These are phyloP conservation scores for Ochropleura leucogaster DNA, from an alignment of 2,888 invertebrate genomes.

Conservation along the genomic window DNA sequence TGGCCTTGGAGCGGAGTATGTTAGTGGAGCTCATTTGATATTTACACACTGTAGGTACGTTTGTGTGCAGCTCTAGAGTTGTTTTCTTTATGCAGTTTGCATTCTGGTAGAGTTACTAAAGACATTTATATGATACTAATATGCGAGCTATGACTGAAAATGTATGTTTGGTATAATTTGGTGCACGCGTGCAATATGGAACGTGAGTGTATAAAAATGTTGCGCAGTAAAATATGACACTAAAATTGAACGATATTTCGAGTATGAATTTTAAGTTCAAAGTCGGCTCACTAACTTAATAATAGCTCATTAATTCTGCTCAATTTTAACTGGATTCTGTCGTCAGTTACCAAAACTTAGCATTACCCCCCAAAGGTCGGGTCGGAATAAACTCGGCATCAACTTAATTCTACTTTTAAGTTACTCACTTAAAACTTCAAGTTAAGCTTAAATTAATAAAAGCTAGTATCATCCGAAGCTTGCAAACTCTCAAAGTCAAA, in stretches of 20 bases:
- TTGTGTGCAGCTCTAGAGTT: conserved; percentile 6
- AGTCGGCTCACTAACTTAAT: conserved; percentile 39
- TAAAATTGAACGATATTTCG: conserved; percentile 33
- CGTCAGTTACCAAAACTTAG: conserved; percentile 48
- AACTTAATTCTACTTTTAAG: conserved; percentile 73
- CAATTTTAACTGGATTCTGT: conserved; percentile 39
- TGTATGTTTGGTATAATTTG: conserved; percentile 36
- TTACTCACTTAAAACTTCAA: conserved; percentile 72
- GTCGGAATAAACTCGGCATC: conserved; percentile 55
- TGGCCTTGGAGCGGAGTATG: conserved; percentile 53
- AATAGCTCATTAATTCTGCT: conserved; percentile 48
- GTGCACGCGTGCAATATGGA: conserved; percentile 37
- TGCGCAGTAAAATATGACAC: conserved; percentile 27
- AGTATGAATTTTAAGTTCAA: conserved; percentile 19
- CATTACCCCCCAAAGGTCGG: conserved; percentile 50
- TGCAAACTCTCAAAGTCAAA: conserved; percentile 55
- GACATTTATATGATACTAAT: conserved; percentile 35
- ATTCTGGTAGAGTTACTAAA: conserved; percentile 15
- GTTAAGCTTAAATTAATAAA: conserved; percentile 72
- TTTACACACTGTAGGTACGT: conserved; percentile 41
- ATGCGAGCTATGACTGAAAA: conserved; percentile 26
- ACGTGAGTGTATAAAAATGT: conserved; percentile 41
- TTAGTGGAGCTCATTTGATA: conserved; percentile 44
- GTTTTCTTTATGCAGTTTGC: conserved; percentile 22
- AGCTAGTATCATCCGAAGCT: conserved; percentile 65